phyloP scores from a whole-genome alignment of 2,113 vertebrate genomes.

The Salvelinus namaycush region DNA sequence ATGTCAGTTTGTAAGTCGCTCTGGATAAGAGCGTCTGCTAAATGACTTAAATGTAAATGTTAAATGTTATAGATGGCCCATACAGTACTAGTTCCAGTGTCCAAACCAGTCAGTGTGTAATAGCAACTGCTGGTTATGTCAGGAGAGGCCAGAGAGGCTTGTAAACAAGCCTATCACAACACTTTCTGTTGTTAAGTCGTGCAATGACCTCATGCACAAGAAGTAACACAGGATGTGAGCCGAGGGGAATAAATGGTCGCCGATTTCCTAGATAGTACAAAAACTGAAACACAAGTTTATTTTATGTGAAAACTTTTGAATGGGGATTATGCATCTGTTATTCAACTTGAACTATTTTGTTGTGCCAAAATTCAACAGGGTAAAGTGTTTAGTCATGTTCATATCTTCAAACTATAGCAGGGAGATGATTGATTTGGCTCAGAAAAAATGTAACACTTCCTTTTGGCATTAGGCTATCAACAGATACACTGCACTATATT shows the following conservation, averaged over 20 bases:
- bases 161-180: slow-evolving; percentile 64
- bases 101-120: not conserved
- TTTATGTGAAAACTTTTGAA: slow-evolving; percentile 17
- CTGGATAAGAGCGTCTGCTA: too few relatives aligned
- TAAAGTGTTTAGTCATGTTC: not conserved
- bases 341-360: not conserved
- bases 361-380: not conserved
- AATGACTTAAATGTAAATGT: too few relatives aligned
- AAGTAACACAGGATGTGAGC: slow-evolving; percentile 68
- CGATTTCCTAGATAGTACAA: slow-evolving; percentile 66
- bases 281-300: slow-evolving; percentile 44
- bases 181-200: slow-evolving; percentile 73
- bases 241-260: slow-evolving; percentile 55
- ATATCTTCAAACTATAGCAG: too few relatives aligned
- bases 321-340: slow-evolving; percentile 48
- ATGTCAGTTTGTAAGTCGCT: too few relatives aligned
- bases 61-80: too few relatives aligned
- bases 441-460: not conserved
- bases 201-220: slow-evolving; percentile 56
- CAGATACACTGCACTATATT: not conserved
- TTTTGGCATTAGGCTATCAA: not conserved
- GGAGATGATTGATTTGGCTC: not conserved
- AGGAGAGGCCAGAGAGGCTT: slow-evolving; percentile 56
- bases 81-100: not conserved
- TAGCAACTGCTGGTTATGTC: not conserved